Evolutionary conservation across 2,797 vertebrate species (phyloP).

Genomic region (Babyrousa celebensis): DNA sequence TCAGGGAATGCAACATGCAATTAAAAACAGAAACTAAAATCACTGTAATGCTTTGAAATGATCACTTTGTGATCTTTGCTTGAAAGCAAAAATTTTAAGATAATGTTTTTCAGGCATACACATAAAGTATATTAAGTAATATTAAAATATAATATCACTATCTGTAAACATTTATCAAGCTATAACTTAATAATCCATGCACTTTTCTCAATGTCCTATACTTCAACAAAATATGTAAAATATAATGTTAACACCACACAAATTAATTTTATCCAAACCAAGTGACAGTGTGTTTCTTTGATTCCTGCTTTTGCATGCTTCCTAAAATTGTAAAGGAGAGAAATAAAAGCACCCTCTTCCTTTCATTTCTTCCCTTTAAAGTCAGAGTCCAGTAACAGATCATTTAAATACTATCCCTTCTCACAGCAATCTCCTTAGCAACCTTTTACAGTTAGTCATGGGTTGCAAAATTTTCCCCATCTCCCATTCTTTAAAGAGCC

Average conservation of each 20-base stretch:
- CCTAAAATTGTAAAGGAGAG: conserved; percentile 54
- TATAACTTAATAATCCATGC: conserved; percentile 5
- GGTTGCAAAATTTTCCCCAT: conserved; percentile 61
- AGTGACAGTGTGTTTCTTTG: conserved; percentile 58
- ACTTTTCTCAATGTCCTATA: conserved; percentile 1
- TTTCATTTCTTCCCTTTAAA: conserved; percentile 72
- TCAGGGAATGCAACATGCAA: background rate
- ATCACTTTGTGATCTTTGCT: background rate
- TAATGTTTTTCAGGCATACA: conserved; percentile 45
- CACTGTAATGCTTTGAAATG: conserved; percentile 25
- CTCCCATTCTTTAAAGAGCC: conserved; percentile 31
- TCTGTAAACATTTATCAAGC: conserved; percentile 35
- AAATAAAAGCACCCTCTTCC: conserved; percentile 46
- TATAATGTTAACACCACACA: background rate
- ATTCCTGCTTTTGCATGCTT: conserved; percentile 59
- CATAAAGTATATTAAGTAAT: background rate
- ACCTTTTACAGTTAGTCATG: conserved; percentile 72
- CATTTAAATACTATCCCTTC: conserved; percentile 67
- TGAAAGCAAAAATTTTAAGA: conserved; percentile 28
- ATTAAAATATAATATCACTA: conserved; percentile 31
- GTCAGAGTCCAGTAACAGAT: conserved; percentile 62
- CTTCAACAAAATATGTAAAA: conserved; percentile 51
- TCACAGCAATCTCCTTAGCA: conserved; percentile 74
- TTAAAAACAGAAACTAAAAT: conserved; percentile 70
- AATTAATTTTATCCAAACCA: conserved; percentile 50